Percentiles rank a stretch among this genome's conserved stretches.
These are phyloP conservation scores for Scaptodrosophila latifasciaeformis DNA, from an alignment of 2,888 invertebrate genomes.

Conservation along the genomic window DNA sequence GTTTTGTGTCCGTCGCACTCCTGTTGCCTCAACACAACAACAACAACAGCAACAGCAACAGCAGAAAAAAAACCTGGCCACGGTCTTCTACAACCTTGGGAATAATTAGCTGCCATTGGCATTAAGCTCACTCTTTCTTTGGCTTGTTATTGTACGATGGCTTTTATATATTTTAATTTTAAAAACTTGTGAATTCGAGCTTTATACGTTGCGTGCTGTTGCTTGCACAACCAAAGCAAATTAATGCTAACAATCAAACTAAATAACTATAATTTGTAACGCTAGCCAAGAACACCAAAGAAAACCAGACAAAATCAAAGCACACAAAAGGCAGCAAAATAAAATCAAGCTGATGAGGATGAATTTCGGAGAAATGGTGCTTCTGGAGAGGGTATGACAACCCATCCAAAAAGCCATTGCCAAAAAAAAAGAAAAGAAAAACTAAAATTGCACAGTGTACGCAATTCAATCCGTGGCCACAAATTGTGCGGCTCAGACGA, in stretches of 20 bases:
- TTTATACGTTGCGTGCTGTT: conserved; percentile 2
- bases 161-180: too few relatives aligned
- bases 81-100: too few relatives aligned
- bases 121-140: conserved; percentile 43
- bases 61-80: too few relatives aligned
- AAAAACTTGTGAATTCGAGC: too few relatives aligned
- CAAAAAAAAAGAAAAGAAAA: conserved; percentile 42
- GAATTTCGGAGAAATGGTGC: too few relatives aligned
- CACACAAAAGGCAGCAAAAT: conserved; percentile 4
- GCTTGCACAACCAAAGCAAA: conserved; percentile 30
- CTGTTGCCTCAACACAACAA: too few relatives aligned
- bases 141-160: conserved; percentile 14
- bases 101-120: conserved; percentile 57
- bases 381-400: too few relatives aligned
- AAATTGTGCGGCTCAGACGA: conserved; percentile 21
- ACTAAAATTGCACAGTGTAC: conserved; percentile 35
- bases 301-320: neutral
- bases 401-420: conserved; percentile 43
- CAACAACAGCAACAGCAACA: neutral
- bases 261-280: conserved; percentile 66
- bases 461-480: conserved; percentile 29
- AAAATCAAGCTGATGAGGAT: too few relatives aligned
- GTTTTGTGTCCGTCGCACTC: conserved; percentile 61
- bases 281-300: conserved; percentile 31
- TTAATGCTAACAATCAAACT: conserved; percentile 26